A percentile compares a stretch with the other conserved stretches of the same genome.
These are phyloP conservation scores for Caenorhabditis brenneri DNA, from an alignment of 1,140 invertebrate genomes.

Conservation along the genomic window DNA sequence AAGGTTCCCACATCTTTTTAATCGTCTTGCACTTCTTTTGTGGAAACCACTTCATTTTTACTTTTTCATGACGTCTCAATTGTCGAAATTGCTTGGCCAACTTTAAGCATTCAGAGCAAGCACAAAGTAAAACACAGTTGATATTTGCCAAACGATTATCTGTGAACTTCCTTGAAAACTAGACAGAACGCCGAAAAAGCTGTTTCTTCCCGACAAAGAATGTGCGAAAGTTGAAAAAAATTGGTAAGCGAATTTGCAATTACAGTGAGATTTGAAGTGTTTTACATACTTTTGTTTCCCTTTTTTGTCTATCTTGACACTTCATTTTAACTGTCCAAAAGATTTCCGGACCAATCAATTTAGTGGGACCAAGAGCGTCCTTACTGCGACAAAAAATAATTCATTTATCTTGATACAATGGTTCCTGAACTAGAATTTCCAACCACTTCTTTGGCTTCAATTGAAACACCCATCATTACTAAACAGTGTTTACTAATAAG, in stretches of 20 bases:
- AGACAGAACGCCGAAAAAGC: not conserved
- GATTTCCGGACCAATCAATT: too few relatives aligned
- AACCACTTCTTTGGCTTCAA: too few relatives aligned
- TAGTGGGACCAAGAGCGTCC: too few relatives aligned
- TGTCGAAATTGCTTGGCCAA: conserved; percentile 3
- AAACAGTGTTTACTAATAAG: too few relatives aligned
- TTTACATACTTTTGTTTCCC: not conserved
- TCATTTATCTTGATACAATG: too few relatives aligned
- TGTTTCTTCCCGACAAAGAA: not conserved
- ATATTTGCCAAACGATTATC: conserved; percentile 31
- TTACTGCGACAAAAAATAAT: too few relatives aligned
- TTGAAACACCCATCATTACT: too few relatives aligned
- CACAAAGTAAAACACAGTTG: not conserved
- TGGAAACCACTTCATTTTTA: too few relatives aligned
- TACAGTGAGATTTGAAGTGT: not conserved
- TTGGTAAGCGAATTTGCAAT: not conserved
- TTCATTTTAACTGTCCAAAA: too few relatives aligned
- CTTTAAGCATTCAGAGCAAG: not conserved
- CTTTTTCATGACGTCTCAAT: not conserved
- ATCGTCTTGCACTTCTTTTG: not conserved
- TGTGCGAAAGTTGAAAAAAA: not conserved
- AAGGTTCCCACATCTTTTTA: not conserved
- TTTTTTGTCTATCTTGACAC: not conserved
- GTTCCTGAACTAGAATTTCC: too few relatives aligned
- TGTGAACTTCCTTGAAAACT: conserved; percentile 25